Conservation (phyloP, 1,140 invertebrate genomes). For the Phymastichus coffea region DNA sequence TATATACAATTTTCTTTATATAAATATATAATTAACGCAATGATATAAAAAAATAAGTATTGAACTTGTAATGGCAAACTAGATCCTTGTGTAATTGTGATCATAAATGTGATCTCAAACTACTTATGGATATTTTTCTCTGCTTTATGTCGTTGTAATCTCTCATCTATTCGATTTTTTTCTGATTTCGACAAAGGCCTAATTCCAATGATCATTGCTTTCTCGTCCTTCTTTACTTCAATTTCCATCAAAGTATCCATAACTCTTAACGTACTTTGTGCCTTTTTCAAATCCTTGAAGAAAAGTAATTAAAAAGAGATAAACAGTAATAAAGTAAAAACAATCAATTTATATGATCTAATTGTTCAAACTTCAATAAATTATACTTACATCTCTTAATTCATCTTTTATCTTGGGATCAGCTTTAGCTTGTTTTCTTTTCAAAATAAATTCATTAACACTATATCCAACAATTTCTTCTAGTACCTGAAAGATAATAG, state of each 20-base stretch:
- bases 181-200: conserved; percentile 34
- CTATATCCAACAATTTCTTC: conserved; percentile 42
- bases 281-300: conserved; percentile 38
- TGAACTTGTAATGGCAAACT: too few relatives aligned
- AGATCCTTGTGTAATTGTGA: neutral
- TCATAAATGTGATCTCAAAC: neutral
- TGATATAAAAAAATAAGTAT: too few relatives aligned
- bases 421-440: conserved; percentile 41
- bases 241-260: conserved; percentile 45
- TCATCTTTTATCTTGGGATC: conserved; percentile 38
- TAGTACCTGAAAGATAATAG: conserved; percentile 38
- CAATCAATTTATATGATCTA: conserved; percentile 6
- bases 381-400: conserved; percentile 38
- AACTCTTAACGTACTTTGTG: conserved; percentile 37
- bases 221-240: conserved; percentile 36
- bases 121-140: neutral
- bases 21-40: neutral
- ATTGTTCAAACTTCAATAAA: neutral
- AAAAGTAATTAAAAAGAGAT: neutral
- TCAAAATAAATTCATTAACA: conserved; percentile 40
- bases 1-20: neutral
- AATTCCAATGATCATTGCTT: conserved; percentile 37
- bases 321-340: neutral
- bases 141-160: neutral
- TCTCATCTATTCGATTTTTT: conserved; percentile 30